phyloP scores from a whole-genome alignment of 2,113 vertebrate species.

The Phrynosoma blainvillii region DNA sequence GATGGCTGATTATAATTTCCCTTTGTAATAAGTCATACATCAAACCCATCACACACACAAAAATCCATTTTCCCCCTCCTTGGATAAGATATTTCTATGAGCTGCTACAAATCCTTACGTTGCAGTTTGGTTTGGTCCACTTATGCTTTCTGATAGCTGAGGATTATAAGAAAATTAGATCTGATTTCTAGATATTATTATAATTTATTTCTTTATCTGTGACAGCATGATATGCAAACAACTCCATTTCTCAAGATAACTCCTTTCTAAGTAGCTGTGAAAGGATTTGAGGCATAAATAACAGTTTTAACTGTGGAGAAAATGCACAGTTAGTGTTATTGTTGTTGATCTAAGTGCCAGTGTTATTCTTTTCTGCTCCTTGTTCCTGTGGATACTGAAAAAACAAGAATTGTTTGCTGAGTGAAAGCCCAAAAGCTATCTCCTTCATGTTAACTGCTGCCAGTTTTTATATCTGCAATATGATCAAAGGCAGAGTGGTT shows the following conservation, averaged over 20 bases:
- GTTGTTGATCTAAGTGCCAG: constrained; percentile 6
- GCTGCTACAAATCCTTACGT: background rate
- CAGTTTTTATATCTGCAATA: background rate
- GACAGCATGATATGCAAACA: background rate
- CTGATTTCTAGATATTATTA: background rate
- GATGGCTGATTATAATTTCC: background rate
- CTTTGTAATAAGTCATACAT: background rate
- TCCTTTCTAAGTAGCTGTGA: background rate
- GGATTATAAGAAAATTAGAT: background rate
- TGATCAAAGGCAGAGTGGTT: constrained; percentile 17
- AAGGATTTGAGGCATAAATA: background rate
- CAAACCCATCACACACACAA: background rate
- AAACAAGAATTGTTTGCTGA: background rate
- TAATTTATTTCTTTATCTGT: background rate
- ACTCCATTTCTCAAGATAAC: background rate
- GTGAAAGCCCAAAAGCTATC: background rate
- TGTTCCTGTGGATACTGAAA: background rate
- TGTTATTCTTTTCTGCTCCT: fast-evolving
- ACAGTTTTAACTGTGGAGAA: background rate
- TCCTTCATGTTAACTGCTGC: constrained; percentile 24
- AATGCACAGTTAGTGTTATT: background rate
- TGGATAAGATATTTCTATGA: background rate
- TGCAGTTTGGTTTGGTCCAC: fast-evolving
- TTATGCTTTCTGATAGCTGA: background rate
- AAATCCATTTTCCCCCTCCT: background rate